These are phyloP conservation scores for Myopa tessellatipennis DNA, from an alignment of 2,888 invertebrate genomes.

Conservation along the genomic window DNA sequence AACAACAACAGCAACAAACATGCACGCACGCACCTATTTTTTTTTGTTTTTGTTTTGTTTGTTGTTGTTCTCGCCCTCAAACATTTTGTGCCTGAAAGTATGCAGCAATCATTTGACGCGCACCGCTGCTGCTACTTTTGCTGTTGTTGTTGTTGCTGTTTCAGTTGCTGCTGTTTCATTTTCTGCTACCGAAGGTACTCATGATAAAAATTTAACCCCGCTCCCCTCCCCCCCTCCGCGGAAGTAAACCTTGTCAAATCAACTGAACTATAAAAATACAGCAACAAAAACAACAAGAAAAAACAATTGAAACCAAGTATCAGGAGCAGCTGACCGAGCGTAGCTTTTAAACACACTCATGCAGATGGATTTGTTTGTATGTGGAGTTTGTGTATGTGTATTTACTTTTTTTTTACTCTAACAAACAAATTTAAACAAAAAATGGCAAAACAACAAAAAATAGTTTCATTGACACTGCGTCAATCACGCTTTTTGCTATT, in stretches of 20 bases:
- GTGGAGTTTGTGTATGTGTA: background rate
- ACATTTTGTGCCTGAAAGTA: slow-evolving; percentile 12
- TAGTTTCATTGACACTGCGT: background rate
- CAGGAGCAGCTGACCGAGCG: background rate
- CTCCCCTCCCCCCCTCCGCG: background rate
- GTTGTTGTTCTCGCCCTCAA: background rate
- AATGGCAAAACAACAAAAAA: background rate
- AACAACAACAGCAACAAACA: background rate
- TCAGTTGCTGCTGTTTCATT: background rate
- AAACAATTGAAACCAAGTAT: background rate
- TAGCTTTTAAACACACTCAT: background rate
- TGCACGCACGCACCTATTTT: background rate
- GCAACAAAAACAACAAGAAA: slow-evolving; percentile 17
- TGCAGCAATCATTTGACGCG: background rate
- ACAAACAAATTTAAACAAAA: background rate
- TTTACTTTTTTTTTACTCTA: background rate
- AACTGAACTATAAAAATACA: slow-evolving; percentile 32
- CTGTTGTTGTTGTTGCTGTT: too few relatives aligned
- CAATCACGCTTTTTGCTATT: slow-evolving; percentile 14
- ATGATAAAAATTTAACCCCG: slow-evolving; percentile 16
- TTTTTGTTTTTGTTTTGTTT: background rate
- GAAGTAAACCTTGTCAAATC: slow-evolving; percentile 23
- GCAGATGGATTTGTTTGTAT: background rate
- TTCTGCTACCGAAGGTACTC: slow-evolving; percentile 11
- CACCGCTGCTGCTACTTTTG: background rate